phyloP scores from a whole-genome alignment of 2,797 vertebrate species.

The Hephaestus fuliginosus region DNA sequence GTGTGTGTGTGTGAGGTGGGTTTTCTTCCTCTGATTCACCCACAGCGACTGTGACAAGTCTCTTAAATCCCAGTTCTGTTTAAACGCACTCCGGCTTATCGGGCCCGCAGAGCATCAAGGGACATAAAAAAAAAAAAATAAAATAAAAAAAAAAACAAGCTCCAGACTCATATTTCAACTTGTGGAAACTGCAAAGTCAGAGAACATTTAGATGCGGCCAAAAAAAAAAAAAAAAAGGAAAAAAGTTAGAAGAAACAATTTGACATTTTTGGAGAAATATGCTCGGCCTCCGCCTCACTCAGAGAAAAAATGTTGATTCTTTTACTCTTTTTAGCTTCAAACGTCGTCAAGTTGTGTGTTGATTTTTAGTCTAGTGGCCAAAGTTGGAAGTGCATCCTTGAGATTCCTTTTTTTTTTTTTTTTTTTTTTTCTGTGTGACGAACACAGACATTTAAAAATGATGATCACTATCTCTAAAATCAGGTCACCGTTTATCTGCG shows the following conservation, averaged over 20 bases:
- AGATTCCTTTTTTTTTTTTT: too few relatives aligned
- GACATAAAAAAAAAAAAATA: too few relatives aligned
- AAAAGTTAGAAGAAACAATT: not conserved
- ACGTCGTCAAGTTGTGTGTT: too few relatives aligned
- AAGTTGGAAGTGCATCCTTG: not conserved
- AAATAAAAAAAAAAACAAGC: not conserved
- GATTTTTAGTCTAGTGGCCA: not conserved
- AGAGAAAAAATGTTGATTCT: too few relatives aligned
- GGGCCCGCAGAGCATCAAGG: not conserved
- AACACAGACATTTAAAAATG: too few relatives aligned
- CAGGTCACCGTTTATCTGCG: too few relatives aligned
- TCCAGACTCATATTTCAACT: constrained; percentile 3
- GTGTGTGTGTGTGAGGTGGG: not conserved
- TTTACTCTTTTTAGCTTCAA: too few relatives aligned
- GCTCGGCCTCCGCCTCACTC: not conserved
- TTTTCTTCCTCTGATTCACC: constrained; percentile 16
- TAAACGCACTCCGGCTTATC: constrained; percentile 1
- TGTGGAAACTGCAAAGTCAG: not conserved
- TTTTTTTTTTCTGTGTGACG: too few relatives aligned
- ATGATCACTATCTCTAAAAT: too few relatives aligned
- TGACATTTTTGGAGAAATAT: constrained; percentile 10
- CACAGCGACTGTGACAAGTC: constrained; percentile 19
- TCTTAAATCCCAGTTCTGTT: constrained; percentile 27
- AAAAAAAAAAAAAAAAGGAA: not conserved
- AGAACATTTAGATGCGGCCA: not conserved